Conservation (phyloP, 2,888 invertebrate species). For the Cataglyphis altisquamis region DNA sequence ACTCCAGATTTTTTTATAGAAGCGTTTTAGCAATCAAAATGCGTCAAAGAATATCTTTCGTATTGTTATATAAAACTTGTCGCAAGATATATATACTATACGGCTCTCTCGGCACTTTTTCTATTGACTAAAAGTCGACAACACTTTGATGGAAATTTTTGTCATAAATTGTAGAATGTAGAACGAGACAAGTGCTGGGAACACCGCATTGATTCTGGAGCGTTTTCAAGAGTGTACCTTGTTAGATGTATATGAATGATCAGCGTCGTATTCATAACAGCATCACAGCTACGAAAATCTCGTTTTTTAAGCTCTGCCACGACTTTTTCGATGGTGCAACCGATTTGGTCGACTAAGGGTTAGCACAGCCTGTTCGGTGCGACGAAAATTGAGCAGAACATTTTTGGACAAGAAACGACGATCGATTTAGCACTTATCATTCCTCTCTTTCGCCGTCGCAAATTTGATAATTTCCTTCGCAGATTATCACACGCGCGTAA, state of each 20-base stretch:
- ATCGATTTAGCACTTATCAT: conserved; percentile 63
- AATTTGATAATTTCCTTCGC: conserved; percentile 23
- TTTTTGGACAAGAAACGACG: conserved; percentile 72
- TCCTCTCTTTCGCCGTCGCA: not conserved
- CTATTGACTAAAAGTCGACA: conserved; percentile 74
- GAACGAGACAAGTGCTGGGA: conserved; percentile 60
- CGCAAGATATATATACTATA: conserved; percentile 44
- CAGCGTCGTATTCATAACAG: conserved; percentile 77
- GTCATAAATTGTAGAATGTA: conserved; percentile 66
- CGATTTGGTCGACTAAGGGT: conserved; percentile 73
- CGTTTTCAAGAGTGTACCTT: conserved; percentile 70
- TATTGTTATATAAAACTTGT: conserved; percentile 66
- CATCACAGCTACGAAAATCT: conserved; percentile 79
- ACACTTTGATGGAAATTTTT: conserved; percentile 64
- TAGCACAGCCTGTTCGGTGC: conserved; percentile 76
- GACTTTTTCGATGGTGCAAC: conserved; percentile 68
- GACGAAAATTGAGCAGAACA: conserved; percentile 79
- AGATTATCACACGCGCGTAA: conserved; percentile 21
- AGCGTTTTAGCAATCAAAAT: conserved; percentile 66
- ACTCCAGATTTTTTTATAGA: conserved; percentile 62
- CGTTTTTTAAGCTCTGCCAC: conserved; percentile 68
- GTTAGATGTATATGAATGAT: conserved; percentile 64
- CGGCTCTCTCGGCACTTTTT: conserved; percentile 65
- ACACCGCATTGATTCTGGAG: conserved; percentile 64
- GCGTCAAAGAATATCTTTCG: conserved; percentile 58